Percentiles rank a stretch among this genome's conserved stretches.
phyloP scores from a whole-genome alignment of 1,140 invertebrate genomes.

The Schmidtea mediterranea region DNA sequence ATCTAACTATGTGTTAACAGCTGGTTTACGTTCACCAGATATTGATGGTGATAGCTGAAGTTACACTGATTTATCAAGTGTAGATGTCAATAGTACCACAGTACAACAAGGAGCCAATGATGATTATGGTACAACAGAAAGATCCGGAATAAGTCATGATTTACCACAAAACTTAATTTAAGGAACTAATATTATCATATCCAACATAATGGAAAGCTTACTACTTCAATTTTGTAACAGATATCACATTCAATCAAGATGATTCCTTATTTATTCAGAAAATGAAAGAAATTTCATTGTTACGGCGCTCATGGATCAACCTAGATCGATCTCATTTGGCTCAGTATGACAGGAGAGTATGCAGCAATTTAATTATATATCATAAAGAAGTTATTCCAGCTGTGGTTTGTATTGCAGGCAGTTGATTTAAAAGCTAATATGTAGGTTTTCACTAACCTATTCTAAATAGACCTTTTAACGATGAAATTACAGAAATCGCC shows the following conservation, averaged over 20 bases:
- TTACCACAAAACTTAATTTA: background rate
- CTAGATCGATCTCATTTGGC: slow-evolving; percentile 70
- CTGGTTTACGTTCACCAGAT: background rate
- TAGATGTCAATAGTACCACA: background rate
- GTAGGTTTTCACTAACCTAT: slow-evolving; percentile 62
- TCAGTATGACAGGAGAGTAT: slow-evolving; percentile 57
- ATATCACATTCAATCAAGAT: background rate
- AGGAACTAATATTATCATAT: slow-evolving; percentile 3
- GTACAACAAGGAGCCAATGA: background rate
- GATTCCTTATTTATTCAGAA: background rate
- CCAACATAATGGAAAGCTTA: background rate
- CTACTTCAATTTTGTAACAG: background rate
- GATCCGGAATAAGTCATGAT: background rate
- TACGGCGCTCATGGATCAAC: slow-evolving; percentile 28
- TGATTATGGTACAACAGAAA: background rate
- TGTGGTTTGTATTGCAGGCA: slow-evolving; percentile 84
- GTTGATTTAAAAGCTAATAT: slow-evolving; percentile 73
- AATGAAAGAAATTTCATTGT: background rate
- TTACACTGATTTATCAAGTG: background rate
- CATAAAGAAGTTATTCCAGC: slow-evolving; percentile 91
- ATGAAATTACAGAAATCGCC: slow-evolving; percentile 69
- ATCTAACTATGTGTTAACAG: background rate
- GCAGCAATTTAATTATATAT: slow-evolving; percentile 66
- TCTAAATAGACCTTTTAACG: slow-evolving; percentile 85
- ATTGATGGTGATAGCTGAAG: background rate